Evolutionary conservation across 2,113 vertebrate genomes (phyloP), one percentile per base, ranked within the genome.

Genomic region (Rhinopithecus roxellana): DNA sequence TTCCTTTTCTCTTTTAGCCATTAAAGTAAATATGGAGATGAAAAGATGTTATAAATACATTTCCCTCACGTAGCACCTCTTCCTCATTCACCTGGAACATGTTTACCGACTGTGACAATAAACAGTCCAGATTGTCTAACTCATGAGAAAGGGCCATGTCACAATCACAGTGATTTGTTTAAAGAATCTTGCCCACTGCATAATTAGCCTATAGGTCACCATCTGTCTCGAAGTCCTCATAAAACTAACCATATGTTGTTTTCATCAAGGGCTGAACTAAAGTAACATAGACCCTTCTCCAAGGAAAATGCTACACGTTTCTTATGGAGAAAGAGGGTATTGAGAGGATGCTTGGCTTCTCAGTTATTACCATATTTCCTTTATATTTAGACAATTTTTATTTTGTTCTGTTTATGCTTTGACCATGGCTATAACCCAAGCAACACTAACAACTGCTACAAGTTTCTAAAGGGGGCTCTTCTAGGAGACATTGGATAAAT

Each of bases 231-330:
- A 94, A 96, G 95, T 97, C 98, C 95, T 98, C 98, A 98, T 95
- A 98, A 98, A 98, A 97, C 83, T 55, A 98, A 98, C 97, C 98
- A 98, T 98, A 98, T 96, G 96, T 90, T 98, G 97, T 97, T 98
- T 98, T 97, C 95, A 96, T 97, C 98, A 96, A 81, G 4, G 92
- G 95, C 96, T 94, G 86, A 95, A 89, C 86, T 69, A 89, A 81
- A 97, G 90, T 95, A 89, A 16, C 94, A 95, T 25, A 96, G 61
- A 89, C 59, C 45, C 78, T 90, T 92, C 95, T 97, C 91, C 92
- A 77, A 69, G 92, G 95, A 96, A 97, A 85, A 0, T 50, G 90
- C 92, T 95, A 90, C 96, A 95, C 40, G 22, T 48, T 78, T 67
- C 80, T 69, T 50, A 75, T 3, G 22, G 22, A 30, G 27, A 38